These are phyloP conservation scores for Stercorarius parasiticus DNA, from an alignment of 2,113 vertebrate genomes.

Conservation along the genomic window DNA sequence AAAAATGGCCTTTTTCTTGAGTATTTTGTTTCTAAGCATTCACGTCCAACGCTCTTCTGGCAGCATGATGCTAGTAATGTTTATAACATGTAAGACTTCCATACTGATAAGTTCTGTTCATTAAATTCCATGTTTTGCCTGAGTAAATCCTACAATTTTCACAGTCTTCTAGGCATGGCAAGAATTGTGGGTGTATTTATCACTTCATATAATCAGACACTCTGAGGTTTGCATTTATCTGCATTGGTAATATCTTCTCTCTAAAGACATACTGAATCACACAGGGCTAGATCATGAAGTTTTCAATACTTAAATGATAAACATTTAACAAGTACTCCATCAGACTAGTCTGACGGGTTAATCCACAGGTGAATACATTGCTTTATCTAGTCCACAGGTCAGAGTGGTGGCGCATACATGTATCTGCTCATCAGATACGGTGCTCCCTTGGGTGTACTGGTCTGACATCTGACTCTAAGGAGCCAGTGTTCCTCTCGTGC, in stretches of 20 bases:
- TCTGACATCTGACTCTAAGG: not conserved
- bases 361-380: not conserved
- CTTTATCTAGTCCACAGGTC: not conserved
- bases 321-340: not conserved
- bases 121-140: constrained; percentile 3
- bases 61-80: not conserved
- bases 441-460: not conserved
- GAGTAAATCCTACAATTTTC: not conserved
- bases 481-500: not conserved
- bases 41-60: not conserved
- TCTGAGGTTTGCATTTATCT: not conserved
- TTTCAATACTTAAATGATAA: not conserved
- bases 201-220: not conserved
- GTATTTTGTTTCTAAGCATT: not conserved
- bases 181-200: not conserved
- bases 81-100: not conserved
- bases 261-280: not conserved
- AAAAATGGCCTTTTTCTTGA: not conserved
- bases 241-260: not conserved
- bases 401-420: fast-evolving
- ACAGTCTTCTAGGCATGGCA: not conserved
- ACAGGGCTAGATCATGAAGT: not conserved
- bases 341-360: not conserved
- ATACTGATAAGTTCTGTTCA: not conserved
- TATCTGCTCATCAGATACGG: not conserved